Evolutionary conservation across 2,113 vertebrate species (phyloP).

Genomic region (Tragelaphus strepsiceros): DNA sequence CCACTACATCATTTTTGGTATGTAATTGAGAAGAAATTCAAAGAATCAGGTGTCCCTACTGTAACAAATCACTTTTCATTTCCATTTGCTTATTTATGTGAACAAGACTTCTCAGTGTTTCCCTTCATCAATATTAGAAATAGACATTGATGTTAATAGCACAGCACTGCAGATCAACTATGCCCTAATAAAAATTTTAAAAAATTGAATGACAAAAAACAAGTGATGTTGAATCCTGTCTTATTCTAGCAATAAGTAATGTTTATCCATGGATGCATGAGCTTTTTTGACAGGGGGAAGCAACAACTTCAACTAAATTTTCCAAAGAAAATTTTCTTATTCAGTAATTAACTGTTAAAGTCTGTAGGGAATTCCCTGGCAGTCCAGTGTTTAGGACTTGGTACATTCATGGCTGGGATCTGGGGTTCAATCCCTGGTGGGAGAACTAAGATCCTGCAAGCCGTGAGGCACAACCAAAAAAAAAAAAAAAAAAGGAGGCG

Average conservation of each 20-base stretch:
- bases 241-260: not conserved
- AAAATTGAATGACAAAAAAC: not conserved
- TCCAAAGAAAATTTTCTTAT: not conserved
- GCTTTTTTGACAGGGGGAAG: not conserved
- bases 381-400: not conserved
- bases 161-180: not conserved
- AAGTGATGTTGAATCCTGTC: not conserved
- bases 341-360: not conserved
- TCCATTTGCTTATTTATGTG: not conserved
- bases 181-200: not conserved
- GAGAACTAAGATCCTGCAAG: not conserved
- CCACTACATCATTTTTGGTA: not conserved
- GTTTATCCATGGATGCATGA: not conserved
- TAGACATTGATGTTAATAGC: not conserved
- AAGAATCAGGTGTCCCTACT: not conserved
- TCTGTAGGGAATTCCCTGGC: not conserved
- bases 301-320: not conserved
- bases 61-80: not conserved
- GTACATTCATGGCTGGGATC: not conserved
- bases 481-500: not conserved
- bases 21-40: not conserved
- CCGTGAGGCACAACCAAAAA: not conserved
- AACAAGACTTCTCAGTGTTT: not conserved
- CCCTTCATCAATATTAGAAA: not conserved
- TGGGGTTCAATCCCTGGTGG: not conserved